Evolutionary conservation across 2,888 invertebrate genomes (phyloP).

Genomic region (Clostera curtula): DNA sequence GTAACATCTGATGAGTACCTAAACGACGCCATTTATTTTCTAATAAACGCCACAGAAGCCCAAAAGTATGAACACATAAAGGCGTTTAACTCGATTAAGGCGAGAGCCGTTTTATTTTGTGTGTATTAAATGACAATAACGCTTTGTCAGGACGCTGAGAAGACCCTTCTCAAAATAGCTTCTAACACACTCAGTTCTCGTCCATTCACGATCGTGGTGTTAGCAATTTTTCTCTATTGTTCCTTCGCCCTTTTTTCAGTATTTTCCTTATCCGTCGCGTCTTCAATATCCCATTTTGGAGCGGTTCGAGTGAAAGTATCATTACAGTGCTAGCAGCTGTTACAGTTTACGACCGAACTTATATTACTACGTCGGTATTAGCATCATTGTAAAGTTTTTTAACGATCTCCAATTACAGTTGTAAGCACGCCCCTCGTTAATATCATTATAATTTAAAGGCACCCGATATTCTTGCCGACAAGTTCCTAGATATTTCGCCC

Average conservation of each 20-base stretch:
- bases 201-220: conserved; percentile 38
- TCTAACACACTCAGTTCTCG: conserved; percentile 29
- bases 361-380: conserved; percentile 58
- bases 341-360: conserved; percentile 63
- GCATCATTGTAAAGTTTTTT: conserved; percentile 51
- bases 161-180: conserved; percentile 38
- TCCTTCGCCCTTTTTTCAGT: conserved; percentile 33
- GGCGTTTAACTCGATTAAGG: conserved; percentile 12
- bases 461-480: conserved; percentile 3
- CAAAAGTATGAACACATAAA: conserved; percentile 3
- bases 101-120: conserved; percentile 28
- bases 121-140: conserved; percentile 40
- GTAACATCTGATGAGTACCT: too few relatives aligned
- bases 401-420: conserved; percentile 38
- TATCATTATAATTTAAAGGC: conserved; percentile 10
- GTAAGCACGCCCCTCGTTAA: conserved; percentile 18
- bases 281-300: conserved; percentile 46
- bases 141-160: conserved; percentile 33
- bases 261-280: conserved; percentile 40
- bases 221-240: conserved; percentile 36
- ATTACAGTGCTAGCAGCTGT: conserved; percentile 63
- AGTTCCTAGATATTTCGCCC: conserved; percentile 6
- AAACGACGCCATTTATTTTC: too few relatives aligned
- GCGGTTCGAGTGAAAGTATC: conserved; percentile 44
- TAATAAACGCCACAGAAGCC: conserved; percentile 12